Base-by-base conservation (phyloP, 2,113 vertebrate species). In the Pseudolaguvia tuberculata region DNA sequence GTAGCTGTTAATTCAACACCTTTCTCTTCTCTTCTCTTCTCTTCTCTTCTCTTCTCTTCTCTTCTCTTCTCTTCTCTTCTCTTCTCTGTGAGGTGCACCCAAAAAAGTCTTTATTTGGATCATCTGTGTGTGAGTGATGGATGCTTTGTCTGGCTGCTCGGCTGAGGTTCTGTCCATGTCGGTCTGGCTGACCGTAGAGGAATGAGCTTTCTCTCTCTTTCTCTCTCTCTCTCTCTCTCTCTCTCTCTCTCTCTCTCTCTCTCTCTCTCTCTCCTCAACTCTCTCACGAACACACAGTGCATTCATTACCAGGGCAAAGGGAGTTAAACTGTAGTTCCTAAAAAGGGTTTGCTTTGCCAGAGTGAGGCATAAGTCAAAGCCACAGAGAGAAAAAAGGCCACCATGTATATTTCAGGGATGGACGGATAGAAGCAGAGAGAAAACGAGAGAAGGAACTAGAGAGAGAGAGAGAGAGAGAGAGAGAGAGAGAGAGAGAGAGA, bases 121-220 rank as follows among this genome's bases (percentile, higher is more conserved):
- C 55, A 75, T 77, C 70, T 70, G 73, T 68, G 62, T 52, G 70
- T 66, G 62, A 59, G 76, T 82, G 81, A 78, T 79, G 77, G 78
- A 82, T 80, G 81, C 67, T 80, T 74, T 77, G 83, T 73, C 81
- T 76, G 83, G 73, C 81, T 76, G 68, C 57, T 61, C 56, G 35
- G 55, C 63, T 76, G 78, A 48, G 47, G 69, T 82, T 77, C 7
- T 77, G 73, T 72, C 57, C 69, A 78, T 78, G 48, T 73, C 68
- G 83, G 81, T 81, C 75, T 76, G 75, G 79, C 75, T 84, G 83
- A 83, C 81, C 79, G 79, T 68, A 42, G 45, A 76, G 71, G 79
- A 78, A 78, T 75, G 77, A 82, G 79, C 68, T 69, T 57, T 74
- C 78, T 78, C 67, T 74, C 78, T 80, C n/a, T n/a, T n/a, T n/a